A percentile compares a stretch with the other conserved stretches of the same genome.
These are phyloP conservation scores for Strigops habroptila DNA, from an alignment of 2,113 vertebrate genomes.

Conservation along the genomic window DNA sequence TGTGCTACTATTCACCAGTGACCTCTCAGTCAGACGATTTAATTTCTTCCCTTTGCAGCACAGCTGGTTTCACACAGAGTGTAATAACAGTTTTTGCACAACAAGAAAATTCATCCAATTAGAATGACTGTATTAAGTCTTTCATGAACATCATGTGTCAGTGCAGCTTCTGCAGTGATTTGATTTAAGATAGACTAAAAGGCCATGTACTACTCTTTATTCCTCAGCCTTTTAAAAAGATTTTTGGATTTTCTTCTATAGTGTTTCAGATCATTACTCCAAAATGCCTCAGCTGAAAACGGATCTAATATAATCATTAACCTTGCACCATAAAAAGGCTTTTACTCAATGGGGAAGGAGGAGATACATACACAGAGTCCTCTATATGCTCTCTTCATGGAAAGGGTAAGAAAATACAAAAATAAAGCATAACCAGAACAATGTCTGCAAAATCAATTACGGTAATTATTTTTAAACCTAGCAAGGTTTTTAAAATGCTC, in stretches of 20 bases:
- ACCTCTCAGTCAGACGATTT: slow-evolving; percentile 65
- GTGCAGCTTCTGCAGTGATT: neutral
- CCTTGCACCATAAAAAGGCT: neutral
- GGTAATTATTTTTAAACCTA: neutral
- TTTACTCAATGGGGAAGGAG: neutral
- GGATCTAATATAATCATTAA: neutral
- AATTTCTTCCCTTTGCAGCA: slow-evolving; percentile 58
- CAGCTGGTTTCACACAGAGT: slow-evolving; percentile 56
- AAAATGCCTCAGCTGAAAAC: neutral
- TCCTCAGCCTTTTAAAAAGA: neutral
- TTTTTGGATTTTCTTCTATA: neutral
- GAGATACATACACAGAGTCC: neutral
- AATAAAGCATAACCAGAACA: neutral
- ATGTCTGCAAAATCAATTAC: neutral
- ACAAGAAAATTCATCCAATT: slow-evolving; percentile 65
- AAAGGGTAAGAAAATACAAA: neutral
- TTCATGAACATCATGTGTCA: slow-evolving; percentile 43
- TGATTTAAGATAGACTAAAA: slow-evolving; percentile 42
- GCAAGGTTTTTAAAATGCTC: neutral
- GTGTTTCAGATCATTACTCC: neutral
- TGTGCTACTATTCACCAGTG: slow-evolving; percentile 66
- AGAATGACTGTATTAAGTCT: slow-evolving; percentile 43
- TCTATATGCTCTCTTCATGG: neutral
- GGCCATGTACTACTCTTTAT: neutral
- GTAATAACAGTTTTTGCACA: slow-evolving; percentile 64